Base-by-base conservation (phyloP, 2,113 vertebrate species). In the Lophura nycthemera region DNA sequence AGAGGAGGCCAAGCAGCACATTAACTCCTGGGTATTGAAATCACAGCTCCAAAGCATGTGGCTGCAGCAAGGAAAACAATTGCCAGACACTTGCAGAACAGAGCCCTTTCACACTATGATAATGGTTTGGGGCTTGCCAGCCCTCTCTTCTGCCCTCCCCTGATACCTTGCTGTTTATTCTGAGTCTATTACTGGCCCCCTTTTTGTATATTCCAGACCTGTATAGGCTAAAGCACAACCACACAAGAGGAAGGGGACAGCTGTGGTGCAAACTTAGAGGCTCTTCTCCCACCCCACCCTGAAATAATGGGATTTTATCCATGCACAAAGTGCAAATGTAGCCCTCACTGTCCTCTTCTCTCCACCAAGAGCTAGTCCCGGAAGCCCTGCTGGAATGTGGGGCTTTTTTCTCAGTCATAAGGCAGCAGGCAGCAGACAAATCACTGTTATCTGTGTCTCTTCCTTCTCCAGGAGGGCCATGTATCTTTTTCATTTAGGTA, bases 391-490 rank as follows among this genome's bases (percentile, higher is more conserved):
- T 7, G 4, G 45, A 88, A 86, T 59, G 8, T 75, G 69, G 69
- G 48, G 18, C 78, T 54, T 48, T 95, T 97, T 91, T 77, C 70
- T 63, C 83, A 78, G 76, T 52, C 60, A 88, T 77, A 75, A 89
- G 85, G 65, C 88, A 95, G 81, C 92, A 86, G 92, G 74, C 69
- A 87, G 61, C 8, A 27, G 78, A 76, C 73, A 97, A 96, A 97
- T 96, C 88, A 95, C 96, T 95, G 83, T 96, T 95, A 97, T 97
- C 88, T 91, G 38, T 40, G 60, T 59, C 66, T 86, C 69, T 86
- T 81, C 63, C 38, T 83, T 83, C 92, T 90, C 86, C 77, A 67
- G 32, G n/a, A 86, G 32, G 40, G 73, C 84, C 29, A 7, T 42
- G 79, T 88, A 27, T 75, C 75, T 84, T 91, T 87, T 92, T 70